Conservation (phyloP, 2,113 vertebrate genomes). For the Thomomys bottae region DNA sequence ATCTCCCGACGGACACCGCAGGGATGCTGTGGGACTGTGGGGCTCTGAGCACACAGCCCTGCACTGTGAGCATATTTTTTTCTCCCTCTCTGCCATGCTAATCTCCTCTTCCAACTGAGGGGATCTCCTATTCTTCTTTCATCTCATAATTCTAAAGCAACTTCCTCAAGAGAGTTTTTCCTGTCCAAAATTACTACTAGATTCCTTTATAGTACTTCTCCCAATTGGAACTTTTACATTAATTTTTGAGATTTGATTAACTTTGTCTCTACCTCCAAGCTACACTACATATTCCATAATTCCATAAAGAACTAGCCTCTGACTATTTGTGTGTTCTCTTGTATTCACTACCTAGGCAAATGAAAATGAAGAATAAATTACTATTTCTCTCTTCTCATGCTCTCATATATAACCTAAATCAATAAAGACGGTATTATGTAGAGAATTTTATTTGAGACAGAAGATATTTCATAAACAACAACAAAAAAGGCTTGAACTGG, state of each 20-base stretch:
- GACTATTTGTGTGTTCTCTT: not conserved
- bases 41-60: not conserved
- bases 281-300: not conserved
- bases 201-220: not conserved
- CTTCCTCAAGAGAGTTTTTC: not conserved
- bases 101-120: not conserved
- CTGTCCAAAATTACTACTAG: not conserved
- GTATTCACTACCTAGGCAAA: not conserved
- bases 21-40: too few relatives aligned
- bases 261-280: not conserved
- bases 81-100: not conserved
- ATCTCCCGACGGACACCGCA: too few relatives aligned
- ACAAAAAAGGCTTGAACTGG: not conserved
- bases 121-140: not conserved
- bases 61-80: fast-evolving
- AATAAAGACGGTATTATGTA: not conserved
- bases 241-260: not conserved
- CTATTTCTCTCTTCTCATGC: not conserved
- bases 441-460: slow-evolving; percentile 4
- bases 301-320: not conserved
- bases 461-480: slow-evolving; percentile 20
- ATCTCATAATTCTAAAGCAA: not conserved
- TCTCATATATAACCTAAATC: not conserved
- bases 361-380: not conserved
- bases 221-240: not conserved